Evolutionary conservation across 2,113 vertebrate species (phyloP), one percentile per base, ranked within the genome.

Genomic region (Genyomyrus donnyi): DNA sequence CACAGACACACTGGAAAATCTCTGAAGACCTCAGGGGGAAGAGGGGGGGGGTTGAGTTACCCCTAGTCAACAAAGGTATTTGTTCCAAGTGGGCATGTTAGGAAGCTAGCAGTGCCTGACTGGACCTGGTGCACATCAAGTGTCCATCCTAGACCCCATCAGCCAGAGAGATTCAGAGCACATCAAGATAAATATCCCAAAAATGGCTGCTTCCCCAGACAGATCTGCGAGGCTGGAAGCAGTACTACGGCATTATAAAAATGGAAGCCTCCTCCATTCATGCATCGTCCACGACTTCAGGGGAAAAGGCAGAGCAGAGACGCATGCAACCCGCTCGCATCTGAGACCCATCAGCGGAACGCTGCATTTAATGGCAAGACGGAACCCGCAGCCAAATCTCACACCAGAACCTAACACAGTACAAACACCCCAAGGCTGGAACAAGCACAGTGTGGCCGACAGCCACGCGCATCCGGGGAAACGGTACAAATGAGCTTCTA

Each of bases 141-240:
- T 10, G 50, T 10, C 21, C 62, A 66, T 31, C 39, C 24, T 24
- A 5, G 52, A 46, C 50, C 24, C 27, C 8, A 39, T 85, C 24
- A 48, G 50, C 1, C 19, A 1, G 5, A 27, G 21, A 15, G 45
- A 6, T 62, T 74, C 13, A 35, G 66, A 27, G n/a, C 35, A 85
- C 52, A 56, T 56, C 52, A 19, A 27, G n/a, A 31, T 66, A 31
- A 66, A 66, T 31, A 3, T 1, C 10, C n/a, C 62, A 70, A 70
- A 70, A 13, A 31, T 70, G 62, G n/a, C 8, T 13, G 62, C n/a
- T 27, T 48, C 85, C 19, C 45, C 21, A 62, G 88, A 89, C 91
- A 91, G 90, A 93, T 91, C 91, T 91, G 50, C 46, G 87, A 89
- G 91, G 89, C 91, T 91, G 91, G 46, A 90, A 27, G 56, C 45